phyloP scores from a whole-genome alignment of 2,888 invertebrate genomes.

The Neoitamus cyanurus region DNA sequence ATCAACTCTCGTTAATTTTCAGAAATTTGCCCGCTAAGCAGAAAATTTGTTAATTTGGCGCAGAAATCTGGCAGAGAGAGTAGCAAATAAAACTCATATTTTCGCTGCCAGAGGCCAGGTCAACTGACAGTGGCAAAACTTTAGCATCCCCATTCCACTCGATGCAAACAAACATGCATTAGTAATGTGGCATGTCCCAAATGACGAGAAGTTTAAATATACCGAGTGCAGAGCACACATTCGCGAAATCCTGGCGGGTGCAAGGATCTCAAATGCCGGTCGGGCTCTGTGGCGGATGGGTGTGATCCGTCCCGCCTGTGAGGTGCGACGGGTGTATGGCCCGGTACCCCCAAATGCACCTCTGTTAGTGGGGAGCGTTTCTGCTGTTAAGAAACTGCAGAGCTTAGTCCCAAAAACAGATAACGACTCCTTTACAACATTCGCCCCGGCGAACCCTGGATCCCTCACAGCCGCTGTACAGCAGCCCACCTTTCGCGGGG shows the following conservation, averaged over 20 bases:
- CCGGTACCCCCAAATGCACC: background rate
- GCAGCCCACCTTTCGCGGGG: background rate
- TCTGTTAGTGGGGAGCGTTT: background rate
- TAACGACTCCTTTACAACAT: constrained; percentile 28
- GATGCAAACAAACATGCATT: constrained; percentile 53
- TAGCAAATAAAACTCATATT: background rate
- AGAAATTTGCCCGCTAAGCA: background rate
- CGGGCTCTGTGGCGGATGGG: background rate
- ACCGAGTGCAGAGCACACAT: background rate
- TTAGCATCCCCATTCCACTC: constrained; percentile 48
- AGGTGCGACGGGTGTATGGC: background rate
- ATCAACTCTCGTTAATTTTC: background rate
- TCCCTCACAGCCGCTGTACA: background rate
- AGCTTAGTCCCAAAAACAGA: constrained; percentile 20
- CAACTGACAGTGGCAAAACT: constrained; percentile 28
- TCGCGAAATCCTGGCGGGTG: background rate
- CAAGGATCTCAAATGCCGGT: background rate
- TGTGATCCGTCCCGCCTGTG: background rate
- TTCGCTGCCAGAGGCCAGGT: background rate
- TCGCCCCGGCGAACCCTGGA: background rate
- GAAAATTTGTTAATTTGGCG: background rate
- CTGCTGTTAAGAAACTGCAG: constrained; percentile 8
- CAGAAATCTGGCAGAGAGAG: background rate
- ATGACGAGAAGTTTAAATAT: constrained; percentile 26
- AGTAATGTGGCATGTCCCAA: constrained; percentile 49